Percentiles rank a stretch among this genome's conserved stretches.
phyloP scores from a whole-genome alignment of 2,888 invertebrate genomes.

The Pedicia rivosa region DNA sequence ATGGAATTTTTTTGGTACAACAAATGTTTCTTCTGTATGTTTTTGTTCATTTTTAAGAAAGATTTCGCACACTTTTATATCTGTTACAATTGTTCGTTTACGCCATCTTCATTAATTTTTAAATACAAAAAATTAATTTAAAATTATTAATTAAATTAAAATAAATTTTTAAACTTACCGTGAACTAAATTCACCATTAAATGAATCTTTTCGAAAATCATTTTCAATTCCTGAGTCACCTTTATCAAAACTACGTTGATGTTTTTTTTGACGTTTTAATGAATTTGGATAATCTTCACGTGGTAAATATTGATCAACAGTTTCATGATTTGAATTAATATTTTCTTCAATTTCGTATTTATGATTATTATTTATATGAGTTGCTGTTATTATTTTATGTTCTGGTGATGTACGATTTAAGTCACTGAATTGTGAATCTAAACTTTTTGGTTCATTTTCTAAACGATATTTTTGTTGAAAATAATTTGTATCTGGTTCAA shows the following conservation, averaged over 20 bases:
- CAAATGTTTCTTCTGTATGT: conserved; percentile 45
- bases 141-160: conserved; percentile 9
- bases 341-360: conserved; percentile 13
- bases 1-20: conserved; percentile 30
- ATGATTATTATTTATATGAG: conserved; percentile 27
- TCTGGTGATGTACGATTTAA: conserved; percentile 39
- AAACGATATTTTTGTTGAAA: conserved; percentile 27
- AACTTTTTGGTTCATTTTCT: conserved; percentile 48
- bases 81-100: conserved; percentile 40
- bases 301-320: conserved; percentile 17
- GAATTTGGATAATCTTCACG: conserved; percentile 43
- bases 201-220: conserved; percentile 57
- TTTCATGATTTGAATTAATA: conserved; percentile 19
- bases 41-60: conserved; percentile 58
- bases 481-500: conserved; percentile 30
- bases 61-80: conserved; percentile 49
- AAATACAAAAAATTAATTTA: not conserved
- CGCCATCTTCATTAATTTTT: conserved; percentile 30
- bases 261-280: conserved; percentile 36
- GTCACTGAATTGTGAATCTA: conserved; percentile 45
- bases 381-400: conserved; percentile 36
- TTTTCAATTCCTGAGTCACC: conserved; percentile 69
- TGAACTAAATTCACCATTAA: conserved; percentile 35
- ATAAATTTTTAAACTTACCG: conserved; percentile 20
- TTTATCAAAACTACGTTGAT: conserved; percentile 34